Evolutionary conservation across 2,888 invertebrate species (phyloP), one percentile per base, ranked within the genome.

Genomic region (Nephrotoma appendiculata): DNA sequence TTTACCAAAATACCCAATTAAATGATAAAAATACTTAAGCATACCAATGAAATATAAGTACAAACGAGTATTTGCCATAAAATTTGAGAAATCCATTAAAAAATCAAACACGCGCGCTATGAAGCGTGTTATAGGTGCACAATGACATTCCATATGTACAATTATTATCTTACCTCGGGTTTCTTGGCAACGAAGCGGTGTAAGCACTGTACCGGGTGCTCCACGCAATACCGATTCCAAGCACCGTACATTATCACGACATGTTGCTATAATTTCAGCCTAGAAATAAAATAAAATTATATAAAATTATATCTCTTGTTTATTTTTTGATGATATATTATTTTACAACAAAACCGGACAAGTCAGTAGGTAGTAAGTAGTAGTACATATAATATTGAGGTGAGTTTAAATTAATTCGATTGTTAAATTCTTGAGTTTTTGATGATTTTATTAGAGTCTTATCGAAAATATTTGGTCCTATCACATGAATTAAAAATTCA

Each of bases 171-270:
- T 86, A 94, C 95, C 94, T 93, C 93, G 92, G 87, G 94, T 93
- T 88, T 94, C 94, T 89, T 93, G 92, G 89, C 93, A 93, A 89
- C 94, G 92, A 85, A 92, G 91, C 84, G 93, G 89, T 87, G 94
- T 93, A 88, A 94, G 90, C 87, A 93, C 90, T 87, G 93, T 92
- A 89, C 91, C 90, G 85, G 91, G 91, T 87, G 92, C 91, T 84
- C 93, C 92, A 88, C 93, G 94, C 89, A 95, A 90, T 87, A 96
- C 94, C 86, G 94, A 93, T 90, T 95, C 95, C 92, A 98, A 93
- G 90, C 96, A 95, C 90, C 94, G 95, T 90, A 97, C 95, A 92
- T 98, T 97, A 90, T 97, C 96, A 89, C 96, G 95, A 92, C 98
- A 97, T 87, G 96, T 96, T 88, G 95, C 94, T 90, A 96, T 93